Evolutionary conservation across 2,888 invertebrate species (phyloP), one percentile per base, ranked within the genome.

Genomic region (Seira sanloemensis): DNA sequence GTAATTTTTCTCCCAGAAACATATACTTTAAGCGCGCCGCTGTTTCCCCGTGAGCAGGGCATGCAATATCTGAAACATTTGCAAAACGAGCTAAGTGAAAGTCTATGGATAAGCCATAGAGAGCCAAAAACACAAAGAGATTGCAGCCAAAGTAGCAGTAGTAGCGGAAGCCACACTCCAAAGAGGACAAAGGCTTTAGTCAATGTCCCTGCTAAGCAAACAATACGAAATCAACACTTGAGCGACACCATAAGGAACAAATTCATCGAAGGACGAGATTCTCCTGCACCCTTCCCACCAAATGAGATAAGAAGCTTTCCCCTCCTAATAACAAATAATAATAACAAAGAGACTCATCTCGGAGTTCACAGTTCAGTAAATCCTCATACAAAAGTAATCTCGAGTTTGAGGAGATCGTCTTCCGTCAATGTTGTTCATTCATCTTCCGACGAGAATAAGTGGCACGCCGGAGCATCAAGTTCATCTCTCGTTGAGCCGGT

Each of bases 101-200:
- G 68, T 62, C 83, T 83, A 78, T 83, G 83, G 83, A 73, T 77
- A 68, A 73, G 73, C 83, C 83, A 83, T 83, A 83, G 83, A 73
- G 78, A 83, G 83, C 83, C 83, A 83, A 83, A 83, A 25, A 77
- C 72, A 73, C 68, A 77, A 37, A 50, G 83, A 83, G 83, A 83
- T 83, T 83, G 58, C 68, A 68, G 46, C 37, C 23, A 18, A 37
- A 78, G 50, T 37, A 58, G 58, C 54, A 27, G 66, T 25, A 82
- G 27, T 54, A 72, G 19, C 37, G 37, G 5, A 37, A n/a, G n/a
- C n/a, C 37, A 4, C 37, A 37, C 37, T 37, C 37, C 37, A 37
- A 37, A 37, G 12, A 37, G 37, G 37, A 37, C 37, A 37, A 37
- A 37, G 37, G 5, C 37, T 37, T 37, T 37, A 37, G 37, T 37